A percentile compares a stretch with the other conserved stretches of the same genome.
These are phyloP conservation scores for Drosophila lacicola DNA, from an alignment of 2,888 invertebrate genomes.

Conservation along the genomic window DNA sequence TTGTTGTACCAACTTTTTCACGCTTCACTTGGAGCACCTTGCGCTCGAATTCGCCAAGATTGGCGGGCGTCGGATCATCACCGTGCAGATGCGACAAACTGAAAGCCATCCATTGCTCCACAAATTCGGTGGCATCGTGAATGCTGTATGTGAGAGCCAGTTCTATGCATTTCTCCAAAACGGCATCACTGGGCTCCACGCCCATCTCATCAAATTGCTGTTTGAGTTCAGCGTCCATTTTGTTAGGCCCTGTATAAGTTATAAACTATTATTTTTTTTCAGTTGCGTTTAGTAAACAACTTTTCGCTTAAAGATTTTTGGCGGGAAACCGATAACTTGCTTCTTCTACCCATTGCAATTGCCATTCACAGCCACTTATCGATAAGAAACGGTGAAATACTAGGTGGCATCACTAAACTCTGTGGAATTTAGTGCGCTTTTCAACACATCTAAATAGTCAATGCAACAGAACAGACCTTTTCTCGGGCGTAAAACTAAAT, in stretches of 20 bases:
- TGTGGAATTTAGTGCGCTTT: conserved; percentile 5
- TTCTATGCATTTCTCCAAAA: conserved; percentile 88
- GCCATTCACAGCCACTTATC: conserved; percentile 13
- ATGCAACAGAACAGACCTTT: conserved; percentile 56
- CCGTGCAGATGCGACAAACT: conserved; percentile 88
- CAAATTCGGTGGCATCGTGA: conserved; percentile 89
- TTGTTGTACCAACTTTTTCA: conserved; percentile 77
- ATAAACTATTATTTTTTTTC: conserved; percentile 5
- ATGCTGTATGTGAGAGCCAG: conserved; percentile 88
- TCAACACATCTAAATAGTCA: conserved; percentile 53
- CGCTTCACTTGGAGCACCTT: conserved; percentile 87
- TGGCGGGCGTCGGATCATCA: conserved; percentile 87
- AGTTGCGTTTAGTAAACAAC: not conserved
- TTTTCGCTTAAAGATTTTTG: conserved; percentile 32
- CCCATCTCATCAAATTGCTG: conserved; percentile 89
- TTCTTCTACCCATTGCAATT: conserved; percentile 9
- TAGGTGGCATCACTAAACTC: conserved; percentile 5
- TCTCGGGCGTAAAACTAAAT: conserved; percentile 66
- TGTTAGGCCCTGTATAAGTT: not conserved
- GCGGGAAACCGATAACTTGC: conserved; percentile 40
- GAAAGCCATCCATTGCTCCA: conserved; percentile 92
- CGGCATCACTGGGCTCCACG: conserved; percentile 86
- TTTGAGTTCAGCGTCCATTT: conserved; percentile 83
- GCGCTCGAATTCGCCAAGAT: conserved; percentile 88
- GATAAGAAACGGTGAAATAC: not conserved